Conservation (phyloP, 2,888 invertebrate species). For the Agriotes lineatus region DNA sequence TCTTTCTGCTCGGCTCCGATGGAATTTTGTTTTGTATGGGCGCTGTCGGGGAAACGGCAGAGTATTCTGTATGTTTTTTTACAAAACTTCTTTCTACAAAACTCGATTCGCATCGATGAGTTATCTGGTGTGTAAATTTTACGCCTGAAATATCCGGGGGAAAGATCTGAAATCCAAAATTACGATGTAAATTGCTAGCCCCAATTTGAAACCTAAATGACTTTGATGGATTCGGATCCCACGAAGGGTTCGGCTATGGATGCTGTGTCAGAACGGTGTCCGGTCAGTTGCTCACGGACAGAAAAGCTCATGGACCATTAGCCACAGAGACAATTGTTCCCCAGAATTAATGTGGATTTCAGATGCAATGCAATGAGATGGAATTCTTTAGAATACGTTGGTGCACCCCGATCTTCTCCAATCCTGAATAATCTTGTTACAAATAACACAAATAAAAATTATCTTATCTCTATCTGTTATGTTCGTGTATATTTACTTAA, state of each 20-base stretch:
- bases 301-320: slow-evolving; percentile 7
- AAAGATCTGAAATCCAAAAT: neutral
- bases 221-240: slow-evolving; percentile 2
- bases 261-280: no score
- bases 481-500: no score
- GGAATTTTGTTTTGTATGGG: slow-evolving; percentile 16
- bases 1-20: neutral
- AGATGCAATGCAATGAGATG: neutral
- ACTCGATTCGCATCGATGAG: no score
- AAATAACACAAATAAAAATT: no score
- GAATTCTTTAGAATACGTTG: neutral
- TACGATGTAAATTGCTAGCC: neutral
- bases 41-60: neutral
- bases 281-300: slow-evolving; percentile 1
- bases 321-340: slow-evolving; percentile 9
- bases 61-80: neutral
- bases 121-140: no score
- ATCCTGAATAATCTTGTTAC: no score
- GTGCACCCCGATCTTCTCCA: no score
- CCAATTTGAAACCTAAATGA: slow-evolving; percentile 1
- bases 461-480: no score
- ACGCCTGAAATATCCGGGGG: no score
- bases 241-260: slow-evolving; percentile 8
- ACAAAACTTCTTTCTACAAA: no score
- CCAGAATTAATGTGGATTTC: neutral